Conservation (phyloP, 1,140 invertebrate genomes). For the Gryon sp. region DNA sequence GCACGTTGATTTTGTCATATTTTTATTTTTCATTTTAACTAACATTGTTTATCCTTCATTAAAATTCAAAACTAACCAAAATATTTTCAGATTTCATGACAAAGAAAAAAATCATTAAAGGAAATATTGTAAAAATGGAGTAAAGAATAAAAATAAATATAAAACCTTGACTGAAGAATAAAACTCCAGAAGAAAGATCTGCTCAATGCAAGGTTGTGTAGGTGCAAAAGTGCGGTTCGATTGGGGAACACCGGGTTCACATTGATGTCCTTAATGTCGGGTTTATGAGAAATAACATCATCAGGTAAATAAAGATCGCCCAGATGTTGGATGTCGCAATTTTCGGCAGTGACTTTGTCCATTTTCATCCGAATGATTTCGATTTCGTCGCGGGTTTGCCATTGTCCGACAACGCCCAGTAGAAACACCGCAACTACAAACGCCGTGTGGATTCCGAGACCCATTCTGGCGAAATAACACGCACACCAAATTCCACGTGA, state of each 20-base stretch:
- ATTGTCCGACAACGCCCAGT: conserved; percentile 88
- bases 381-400: conserved; percentile 92
- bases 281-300: conserved; percentile 92
- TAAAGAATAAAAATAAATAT: too few species aligned
- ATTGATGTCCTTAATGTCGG: conserved; percentile 96
- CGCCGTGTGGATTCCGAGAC: conserved; percentile 46
- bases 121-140: too few species aligned
- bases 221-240: conserved; percentile 93
- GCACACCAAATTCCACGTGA: too few species aligned
- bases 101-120: too few species aligned
- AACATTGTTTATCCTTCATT: too few species aligned
- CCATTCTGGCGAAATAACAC: too few species aligned
- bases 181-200: conserved; percentile 98
- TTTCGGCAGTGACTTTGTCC: conserved; percentile 89
- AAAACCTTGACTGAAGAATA: conserved; percentile 92
- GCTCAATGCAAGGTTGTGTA: conserved; percentile 97
- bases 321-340: conserved; percentile 93
- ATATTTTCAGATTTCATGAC: not conserved
- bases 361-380: conserved; percentile 91
- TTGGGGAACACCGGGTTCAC: conserved; percentile 97
- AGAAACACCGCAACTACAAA: conserved; percentile 71
- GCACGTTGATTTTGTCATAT: too few species aligned
- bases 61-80: too few species aligned
- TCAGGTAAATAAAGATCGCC: conserved; percentile 90
- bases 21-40: too few species aligned